Evolutionary conservation across 2,888 invertebrate species (phyloP).

Genomic region (Tethea ocularis): DNA sequence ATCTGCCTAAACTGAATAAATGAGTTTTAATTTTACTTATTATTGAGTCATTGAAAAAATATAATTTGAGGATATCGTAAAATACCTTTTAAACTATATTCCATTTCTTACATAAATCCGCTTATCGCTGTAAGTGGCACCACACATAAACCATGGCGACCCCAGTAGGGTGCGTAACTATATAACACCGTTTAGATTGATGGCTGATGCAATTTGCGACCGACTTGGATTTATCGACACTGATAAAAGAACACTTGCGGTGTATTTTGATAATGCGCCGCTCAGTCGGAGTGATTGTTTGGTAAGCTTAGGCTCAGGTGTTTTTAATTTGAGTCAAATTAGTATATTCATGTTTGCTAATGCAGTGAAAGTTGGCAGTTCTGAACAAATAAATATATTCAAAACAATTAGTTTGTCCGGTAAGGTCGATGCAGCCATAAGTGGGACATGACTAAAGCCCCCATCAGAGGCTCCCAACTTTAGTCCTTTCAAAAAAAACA

Average conservation of each 20-base stretch:
- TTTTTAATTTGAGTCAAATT: not conserved
- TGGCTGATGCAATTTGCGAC: conserved; percentile 80
- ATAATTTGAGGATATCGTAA: no score
- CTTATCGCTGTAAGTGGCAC: conserved; percentile 35
- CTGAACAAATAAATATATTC: no score
- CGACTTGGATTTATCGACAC: conserved; percentile 75
- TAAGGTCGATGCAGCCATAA: no score
- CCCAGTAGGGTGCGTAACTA: conserved; percentile 70
- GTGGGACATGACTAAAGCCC: no score
- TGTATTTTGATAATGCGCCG: conserved; percentile 57
- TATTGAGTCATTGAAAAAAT: no score
- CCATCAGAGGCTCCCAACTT: no score
- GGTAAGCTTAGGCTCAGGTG: not conserved
- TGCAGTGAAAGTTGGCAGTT: no score
- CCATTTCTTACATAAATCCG: not conserved
- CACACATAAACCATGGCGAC: conserved; percentile 33
- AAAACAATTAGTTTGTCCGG: no score
- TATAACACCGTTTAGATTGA: conserved; percentile 79
- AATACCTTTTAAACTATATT: no score
- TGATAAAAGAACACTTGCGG: conserved; percentile 70
- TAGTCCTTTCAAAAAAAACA: no score
- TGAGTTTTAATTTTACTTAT: no score
- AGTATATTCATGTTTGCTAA: not conserved
- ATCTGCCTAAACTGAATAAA: no score
- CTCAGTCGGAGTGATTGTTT: conserved; percentile 38